phyloP scores from a whole-genome alignment of 1,140 invertebrate species.

The Hetaerina americana region DNA sequence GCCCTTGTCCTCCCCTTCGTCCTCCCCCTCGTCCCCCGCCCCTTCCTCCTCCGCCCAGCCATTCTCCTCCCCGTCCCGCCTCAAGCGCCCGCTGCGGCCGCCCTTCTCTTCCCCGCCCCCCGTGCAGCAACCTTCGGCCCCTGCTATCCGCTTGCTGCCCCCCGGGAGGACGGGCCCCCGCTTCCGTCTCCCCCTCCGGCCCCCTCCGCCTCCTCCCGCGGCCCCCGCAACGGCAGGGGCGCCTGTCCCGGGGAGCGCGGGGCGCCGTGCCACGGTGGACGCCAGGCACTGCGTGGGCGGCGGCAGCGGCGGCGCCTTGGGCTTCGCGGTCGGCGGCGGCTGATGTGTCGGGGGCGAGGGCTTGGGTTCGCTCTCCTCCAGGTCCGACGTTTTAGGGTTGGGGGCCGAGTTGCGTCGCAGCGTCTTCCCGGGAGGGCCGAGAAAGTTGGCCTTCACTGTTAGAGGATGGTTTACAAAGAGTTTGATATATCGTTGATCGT shows the following conservation, averaged over 20 bases:
- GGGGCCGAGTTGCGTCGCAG: neutral
- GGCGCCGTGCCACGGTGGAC: constrained; percentile 47
- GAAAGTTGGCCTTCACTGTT: too few relatives aligned
- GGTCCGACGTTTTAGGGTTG: constrained; percentile 32
- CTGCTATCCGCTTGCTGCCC: neutral
- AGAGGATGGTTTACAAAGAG: too few relatives aligned
- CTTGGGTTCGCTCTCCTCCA: constrained; percentile 43
- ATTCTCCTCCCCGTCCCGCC: neutral
- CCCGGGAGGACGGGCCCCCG: neutral
- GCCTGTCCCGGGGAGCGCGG: constrained; percentile 33
- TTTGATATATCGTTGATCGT: too few relatives aligned
- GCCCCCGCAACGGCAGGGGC: too few relatives aligned
- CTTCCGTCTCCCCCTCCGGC: neutral
- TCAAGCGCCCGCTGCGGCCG: neutral
- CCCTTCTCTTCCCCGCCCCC: neutral
- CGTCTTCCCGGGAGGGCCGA: neutral
- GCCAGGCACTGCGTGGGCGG: constrained; percentile 52
- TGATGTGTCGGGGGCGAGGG: constrained; percentile 53
- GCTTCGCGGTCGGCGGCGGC: constrained; percentile 63
- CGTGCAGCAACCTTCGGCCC: neutral
- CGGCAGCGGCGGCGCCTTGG: constrained; percentile 65
- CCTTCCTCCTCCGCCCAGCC: neutral
- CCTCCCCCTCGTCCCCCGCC: neutral
- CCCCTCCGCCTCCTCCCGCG: neutral
- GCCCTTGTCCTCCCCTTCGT: neutral